phyloP scores from a whole-genome alignment of 2,888 invertebrate genomes.

The Aphidius colemani region DNA sequence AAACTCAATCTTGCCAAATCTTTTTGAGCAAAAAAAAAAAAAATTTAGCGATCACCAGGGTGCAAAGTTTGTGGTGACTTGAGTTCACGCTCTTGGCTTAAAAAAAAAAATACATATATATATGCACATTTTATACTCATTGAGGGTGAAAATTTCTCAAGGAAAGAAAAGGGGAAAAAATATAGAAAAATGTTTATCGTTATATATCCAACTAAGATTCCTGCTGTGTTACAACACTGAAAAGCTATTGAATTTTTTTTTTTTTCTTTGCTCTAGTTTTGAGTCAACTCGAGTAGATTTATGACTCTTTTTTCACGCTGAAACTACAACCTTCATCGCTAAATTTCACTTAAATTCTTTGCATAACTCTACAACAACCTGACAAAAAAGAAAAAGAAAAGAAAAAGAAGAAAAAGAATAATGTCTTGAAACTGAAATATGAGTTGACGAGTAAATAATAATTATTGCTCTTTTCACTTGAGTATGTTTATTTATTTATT shows the following conservation, averaged over 20 bases:
- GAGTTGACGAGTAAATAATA: no score
- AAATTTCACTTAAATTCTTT: background rate
- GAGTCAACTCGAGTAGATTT: constrained; percentile 29
- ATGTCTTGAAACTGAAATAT: constrained; percentile 1
- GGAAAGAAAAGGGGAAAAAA: constrained; percentile 18
- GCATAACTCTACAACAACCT: no score
- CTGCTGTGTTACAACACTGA: constrained; percentile 28
- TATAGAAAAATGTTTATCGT: constrained; percentile 34
- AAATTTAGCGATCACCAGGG: constrained; percentile 24
- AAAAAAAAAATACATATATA: background rate
- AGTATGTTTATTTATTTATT: no score
- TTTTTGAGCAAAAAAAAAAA: constrained; percentile 25
- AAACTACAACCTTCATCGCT: constrained; percentile 2
- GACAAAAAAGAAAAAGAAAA: background rate
- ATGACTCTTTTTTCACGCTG: constrained; percentile 25
- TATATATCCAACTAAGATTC: constrained; percentile 22
- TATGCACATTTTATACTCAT: background rate
- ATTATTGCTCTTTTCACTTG: no score
- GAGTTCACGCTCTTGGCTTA: constrained; percentile 5
- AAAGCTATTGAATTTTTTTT: constrained; percentile 39
- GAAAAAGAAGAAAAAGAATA: background rate
- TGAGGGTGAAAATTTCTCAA: constrained; percentile 1
- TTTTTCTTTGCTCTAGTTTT: constrained; percentile 35
- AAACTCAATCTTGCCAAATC: constrained; percentile 38
- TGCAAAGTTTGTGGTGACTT: constrained; percentile 28